These are phyloP conservation scores for Pyrrhia umbra DNA, from an alignment of 2,888 invertebrate genomes.

Conservation along the genomic window DNA sequence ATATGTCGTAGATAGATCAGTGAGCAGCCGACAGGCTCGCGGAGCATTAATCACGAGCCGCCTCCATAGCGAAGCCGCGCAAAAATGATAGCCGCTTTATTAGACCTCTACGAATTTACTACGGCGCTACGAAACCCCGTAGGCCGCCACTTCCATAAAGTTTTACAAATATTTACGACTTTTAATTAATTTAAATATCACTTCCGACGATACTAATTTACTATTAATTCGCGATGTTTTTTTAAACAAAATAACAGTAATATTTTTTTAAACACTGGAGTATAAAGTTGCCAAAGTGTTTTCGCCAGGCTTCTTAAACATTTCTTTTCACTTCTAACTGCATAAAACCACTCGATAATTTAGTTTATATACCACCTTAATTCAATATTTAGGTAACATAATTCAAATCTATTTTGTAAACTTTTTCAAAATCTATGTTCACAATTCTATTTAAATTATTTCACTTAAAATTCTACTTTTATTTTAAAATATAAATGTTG, in stretches of 20 bases:
- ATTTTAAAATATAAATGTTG: not conserved
- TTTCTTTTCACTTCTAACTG: not conserved
- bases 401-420: no score
- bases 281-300: slow-evolving; percentile 67
- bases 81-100: slow-evolving; percentile 69
- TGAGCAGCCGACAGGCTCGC: slow-evolving; percentile 27
- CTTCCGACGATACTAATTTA: not conserved
- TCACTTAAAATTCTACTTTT: not conserved
- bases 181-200: not conserved
- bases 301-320: slow-evolving; percentile 53
- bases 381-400: not conserved
- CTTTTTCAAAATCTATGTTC: no score
- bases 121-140: slow-evolving; percentile 69
- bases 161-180: slow-evolving; percentile 34
- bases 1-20: slow-evolving; percentile 33
- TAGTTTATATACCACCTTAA: not conserved
- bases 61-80: slow-evolving; percentile 57
- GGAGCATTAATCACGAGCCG: slow-evolving; percentile 68
- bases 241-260: not conserved
- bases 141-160: slow-evolving; percentile 32
- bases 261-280: slow-evolving; percentile 4
- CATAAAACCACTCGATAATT: not conserved
- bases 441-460: not conserved
- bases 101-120: slow-evolving; percentile 66
- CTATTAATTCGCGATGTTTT: slow-evolving; percentile 15